Base-by-base conservation (phyloP, 2,888 invertebrate genomes). In the Leptopilina myrica region DNA sequence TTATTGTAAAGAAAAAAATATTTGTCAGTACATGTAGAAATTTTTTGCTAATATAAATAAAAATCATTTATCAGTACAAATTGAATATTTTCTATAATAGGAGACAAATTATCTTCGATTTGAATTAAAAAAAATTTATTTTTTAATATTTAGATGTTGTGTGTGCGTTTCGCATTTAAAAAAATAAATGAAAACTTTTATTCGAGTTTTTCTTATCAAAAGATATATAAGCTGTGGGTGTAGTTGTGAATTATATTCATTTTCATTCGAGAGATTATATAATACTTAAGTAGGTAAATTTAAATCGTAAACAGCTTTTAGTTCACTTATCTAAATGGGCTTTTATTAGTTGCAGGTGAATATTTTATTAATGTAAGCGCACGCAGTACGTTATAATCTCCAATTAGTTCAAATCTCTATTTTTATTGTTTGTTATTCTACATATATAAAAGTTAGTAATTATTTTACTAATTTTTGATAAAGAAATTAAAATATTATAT, bases 321-420 rank as follows among this genome's bases (percentile, higher is more conserved):
- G 56, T 73, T 9, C 26, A 40, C 40, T 56, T 73, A 73, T 73
- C 73, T 73, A 7, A 56, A 56, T 33, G 33, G 33, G 26, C 53
- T 33, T 73, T 53, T 56, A 53, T 56, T 33, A n/a, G 53, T n/a
- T 1, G 40, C n/a, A 56, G 33, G 33, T 73, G 33, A 43, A 69
- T 66, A 73, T 56, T 73, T 33, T 53, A 73, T 56, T 73, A 69
- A 49, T 69, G n/a, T 73, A 9, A 33, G 33, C n/a, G 33, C n/a
- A 73, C 43, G 43, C 66, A 43, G n/a, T 1, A 15, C 46, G n/a
- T 14, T n/a, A n/a, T 56, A 56, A 14, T 73, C 56, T 73, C 33
- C 14, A 53, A 56, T 73, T 73, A 9, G n/a, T 40, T 11, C 4
- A 26, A 53, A 73, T 73, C 56, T 33, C n/a, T 5, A 56, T 56